Percentiles rank a stretch among this genome's conserved stretches.
Evolutionary conservation across 1,140 invertebrate species (phyloP).

Genomic region (Magallana angulata): DNA sequence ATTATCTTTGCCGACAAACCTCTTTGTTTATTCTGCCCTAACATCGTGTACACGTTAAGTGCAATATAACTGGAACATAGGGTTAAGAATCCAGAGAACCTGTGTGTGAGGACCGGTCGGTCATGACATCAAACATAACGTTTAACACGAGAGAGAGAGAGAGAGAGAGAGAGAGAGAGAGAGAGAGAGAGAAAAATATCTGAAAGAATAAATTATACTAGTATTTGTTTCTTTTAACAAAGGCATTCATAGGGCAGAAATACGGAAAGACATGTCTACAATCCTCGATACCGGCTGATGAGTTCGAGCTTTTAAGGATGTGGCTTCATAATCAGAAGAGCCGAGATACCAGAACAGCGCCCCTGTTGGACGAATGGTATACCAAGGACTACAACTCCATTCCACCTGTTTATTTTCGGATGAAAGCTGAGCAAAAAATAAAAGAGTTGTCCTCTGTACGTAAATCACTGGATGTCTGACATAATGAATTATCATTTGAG

Average conservation of each 20-base stretch:
- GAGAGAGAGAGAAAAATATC: background rate
- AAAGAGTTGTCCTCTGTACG: conserved; percentile 43
- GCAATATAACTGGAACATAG: too few relatives aligned
- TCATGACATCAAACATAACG: too few relatives aligned
- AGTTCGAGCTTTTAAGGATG: conserved; percentile 69
- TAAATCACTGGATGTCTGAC: background rate
- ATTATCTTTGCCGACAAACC: background rate
- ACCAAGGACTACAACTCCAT: conserved; percentile 83
- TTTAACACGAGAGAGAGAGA: background rate
- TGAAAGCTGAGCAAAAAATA: conserved; percentile 72
- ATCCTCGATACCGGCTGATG: conserved; percentile 62
- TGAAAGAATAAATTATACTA: too few relatives aligned
- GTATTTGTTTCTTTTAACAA: background rate
- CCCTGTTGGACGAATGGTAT: conserved; percentile 85
- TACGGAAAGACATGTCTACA: conserved; percentile 70
- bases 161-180: background rate
- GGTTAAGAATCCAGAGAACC: too few relatives aligned
- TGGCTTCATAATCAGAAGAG: conserved; percentile 67
- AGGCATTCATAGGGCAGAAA: conserved; percentile 80
- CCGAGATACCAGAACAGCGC: conserved; percentile 67
- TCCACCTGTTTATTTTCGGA: conserved; percentile 88
- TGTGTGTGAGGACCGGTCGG: too few relatives aligned
- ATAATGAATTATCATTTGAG: background rate
- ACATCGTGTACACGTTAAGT: background rate
- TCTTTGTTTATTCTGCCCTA: conserved; percentile 5